These are phyloP conservation scores for Balearica regulorum DNA, from an alignment of 2,797 vertebrate species.

Conservation along the genomic window DNA sequence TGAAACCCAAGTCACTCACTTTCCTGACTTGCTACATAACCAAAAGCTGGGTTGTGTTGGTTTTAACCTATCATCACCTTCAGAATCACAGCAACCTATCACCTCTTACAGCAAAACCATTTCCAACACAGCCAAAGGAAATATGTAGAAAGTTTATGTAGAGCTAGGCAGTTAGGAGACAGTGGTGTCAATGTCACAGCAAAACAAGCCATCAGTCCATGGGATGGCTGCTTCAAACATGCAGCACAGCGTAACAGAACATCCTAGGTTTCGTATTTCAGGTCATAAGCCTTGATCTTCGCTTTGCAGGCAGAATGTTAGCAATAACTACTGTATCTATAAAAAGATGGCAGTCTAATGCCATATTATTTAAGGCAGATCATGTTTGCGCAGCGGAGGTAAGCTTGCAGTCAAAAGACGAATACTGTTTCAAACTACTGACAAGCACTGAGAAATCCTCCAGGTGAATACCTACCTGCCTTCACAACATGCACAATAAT, in stretches of 20 bases:
- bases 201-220: background rate
- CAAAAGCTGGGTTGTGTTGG: background rate
- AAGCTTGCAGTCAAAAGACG: conserved; percentile 8
- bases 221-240: background rate
- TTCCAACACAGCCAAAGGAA: background rate
- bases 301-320: background rate
- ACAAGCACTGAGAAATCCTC: conserved; percentile 11
- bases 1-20: conserved; percentile 27
- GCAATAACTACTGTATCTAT: background rate
- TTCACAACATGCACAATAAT: background rate
- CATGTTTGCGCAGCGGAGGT: conserved; percentile 6
- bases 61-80: background rate
- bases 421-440: background rate
- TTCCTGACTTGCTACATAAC: background rate
- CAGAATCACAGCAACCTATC: background rate
- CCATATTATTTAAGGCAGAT: conserved; percentile 10
- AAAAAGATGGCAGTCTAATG: conserved; percentile 29
- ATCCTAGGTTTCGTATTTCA: background rate
- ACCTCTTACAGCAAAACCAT: background rate
- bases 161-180: background rate
- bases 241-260: background rate
- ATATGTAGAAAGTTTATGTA: background rate
- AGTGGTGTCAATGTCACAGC: background rate
- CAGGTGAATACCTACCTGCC: background rate
- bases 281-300: background rate